Evolutionary conservation across 2,888 invertebrate genomes (phyloP).

Genomic region (Watsonalla binaria): DNA sequence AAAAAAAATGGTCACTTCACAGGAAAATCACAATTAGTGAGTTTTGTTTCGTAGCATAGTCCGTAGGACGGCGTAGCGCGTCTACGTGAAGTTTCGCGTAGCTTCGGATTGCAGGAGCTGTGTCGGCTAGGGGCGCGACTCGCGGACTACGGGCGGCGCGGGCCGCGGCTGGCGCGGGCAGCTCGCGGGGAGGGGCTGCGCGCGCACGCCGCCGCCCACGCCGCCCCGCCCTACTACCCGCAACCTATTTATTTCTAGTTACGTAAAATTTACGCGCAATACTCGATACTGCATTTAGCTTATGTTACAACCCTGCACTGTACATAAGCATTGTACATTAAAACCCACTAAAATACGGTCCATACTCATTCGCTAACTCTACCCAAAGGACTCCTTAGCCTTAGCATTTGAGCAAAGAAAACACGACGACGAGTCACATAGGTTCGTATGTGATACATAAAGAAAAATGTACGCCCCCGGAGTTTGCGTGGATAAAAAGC

Average conservation of each 20-base stretch:
- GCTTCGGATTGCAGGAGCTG: slow-evolving; percentile 39
- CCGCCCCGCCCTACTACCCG: slow-evolving; percentile 76
- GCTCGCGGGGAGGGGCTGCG: slow-evolving; percentile 35
- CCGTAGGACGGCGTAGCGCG: slow-evolving; percentile 47
- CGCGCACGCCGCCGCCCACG: slow-evolving; percentile 70
- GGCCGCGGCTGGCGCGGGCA: slow-evolving; percentile 31
- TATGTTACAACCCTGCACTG: slow-evolving; percentile 48
- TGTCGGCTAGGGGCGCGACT: slow-evolving; percentile 59
- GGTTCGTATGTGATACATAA: slow-evolving; percentile 19
- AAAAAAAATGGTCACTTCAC: slow-evolving; percentile 51
- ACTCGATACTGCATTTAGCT: slow-evolving; percentile 75
- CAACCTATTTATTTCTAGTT: slow-evolving; percentile 79
- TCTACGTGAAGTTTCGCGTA: slow-evolving; percentile 66
- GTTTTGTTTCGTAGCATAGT: slow-evolving; percentile 29
- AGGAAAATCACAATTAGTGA: slow-evolving; percentile 38
- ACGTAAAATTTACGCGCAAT: slow-evolving; percentile 79
- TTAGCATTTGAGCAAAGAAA: slow-evolving; percentile 10
- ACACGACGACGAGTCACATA: slow-evolving; percentile 10
- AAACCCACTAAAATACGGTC: slow-evolving; percentile 18
- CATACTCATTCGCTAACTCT: slow-evolving; percentile 6
- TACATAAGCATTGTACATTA: slow-evolving; percentile 30
- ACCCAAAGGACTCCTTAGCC: slow-evolving; percentile 6
- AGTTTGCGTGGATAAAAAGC: slow-evolving; percentile 15
- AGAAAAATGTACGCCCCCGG: slow-evolving; percentile 23
- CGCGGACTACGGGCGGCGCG: slow-evolving; percentile 60